Base-by-base conservation (phyloP, 2,113 vertebrate species). In the Phyllostomus hastatus region DNA sequence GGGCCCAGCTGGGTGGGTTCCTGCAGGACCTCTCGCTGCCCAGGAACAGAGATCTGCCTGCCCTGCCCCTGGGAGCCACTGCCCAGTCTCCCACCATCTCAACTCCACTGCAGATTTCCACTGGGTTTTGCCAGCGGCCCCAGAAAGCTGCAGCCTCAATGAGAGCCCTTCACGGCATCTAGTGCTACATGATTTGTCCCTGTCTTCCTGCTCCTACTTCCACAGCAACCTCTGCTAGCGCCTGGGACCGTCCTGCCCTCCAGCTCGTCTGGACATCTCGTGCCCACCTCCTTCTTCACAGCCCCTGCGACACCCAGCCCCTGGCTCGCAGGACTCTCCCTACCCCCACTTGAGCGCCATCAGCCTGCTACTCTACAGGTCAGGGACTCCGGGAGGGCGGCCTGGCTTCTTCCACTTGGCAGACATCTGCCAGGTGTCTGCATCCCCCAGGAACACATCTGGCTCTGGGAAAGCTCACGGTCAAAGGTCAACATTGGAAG, bases 101-200 rank as follows among this genome's bases (percentile, higher is more conserved):
- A 31, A 41, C 3, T 4, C 11, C 28, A 12, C 1, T 0, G 46
- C 4, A 12, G 15, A 59, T 46, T 31, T 52, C n/a, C 33, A 9
- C 8, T 2, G 46, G 59, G 41, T 3, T 35, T 20, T 17, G 54
- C 70, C 28, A 6, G 10, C 5, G 35, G 43, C 69, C 80, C 54
- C n/a, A 50, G n/a, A 41, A 41, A 46, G 26, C 26, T 33, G 43
- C 38, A 72, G 67, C 26, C 26, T 12, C 54, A 16, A 61, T 31
- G 64, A 1, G 8, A 38, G 72, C n/a, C 33, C 16, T 61, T 43
- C 28, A 38, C 3, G 12, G 38, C 0, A 1, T 10, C 66, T 6
- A 17, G 64, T 14, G 43, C 28, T 1, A 7, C 15, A 1, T 0
- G 22, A 20, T 4, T n/a, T 4, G 43, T 14, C 31, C 52, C 28